Conservation (phyloP, 1,140 invertebrate species). For the Bombyx mandarina region DNA sequence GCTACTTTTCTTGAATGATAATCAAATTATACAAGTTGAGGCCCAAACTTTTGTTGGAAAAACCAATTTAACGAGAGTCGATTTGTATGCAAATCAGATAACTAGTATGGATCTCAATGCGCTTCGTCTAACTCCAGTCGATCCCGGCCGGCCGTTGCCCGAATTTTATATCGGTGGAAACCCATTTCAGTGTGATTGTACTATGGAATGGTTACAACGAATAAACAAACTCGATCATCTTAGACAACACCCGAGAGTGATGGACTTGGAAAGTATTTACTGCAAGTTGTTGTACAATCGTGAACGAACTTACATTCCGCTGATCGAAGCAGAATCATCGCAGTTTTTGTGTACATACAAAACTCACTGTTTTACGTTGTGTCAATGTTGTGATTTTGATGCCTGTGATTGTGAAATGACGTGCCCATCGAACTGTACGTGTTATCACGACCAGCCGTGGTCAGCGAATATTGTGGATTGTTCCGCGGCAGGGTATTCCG, state of each 20-base stretch:
- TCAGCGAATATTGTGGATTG: conserved; percentile 94
- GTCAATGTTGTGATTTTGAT: conserved; percentile 95
- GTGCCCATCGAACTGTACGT: conserved; percentile 93
- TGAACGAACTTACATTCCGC: conserved; percentile 83
- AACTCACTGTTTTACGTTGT: conserved; percentile 92
- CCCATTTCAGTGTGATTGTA: conserved; percentile 89
- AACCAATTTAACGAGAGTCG: conserved; percentile 84
- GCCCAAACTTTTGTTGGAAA: conserved; percentile 88
- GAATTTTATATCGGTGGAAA: conserved; percentile 91
- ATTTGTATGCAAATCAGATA: conserved; percentile 89
- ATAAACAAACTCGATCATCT: conserved; percentile 82
- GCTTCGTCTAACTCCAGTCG: conserved; percentile 79
- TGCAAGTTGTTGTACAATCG: conserved; percentile 91
- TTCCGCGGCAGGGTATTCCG: conserved; percentile 82
- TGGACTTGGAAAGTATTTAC: conserved; percentile 92
- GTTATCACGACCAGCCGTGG: conserved; percentile 95
- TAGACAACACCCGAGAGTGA: conserved; percentile 88
- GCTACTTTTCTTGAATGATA: conserved; percentile 86
- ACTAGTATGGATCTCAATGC: conserved; percentile 86
- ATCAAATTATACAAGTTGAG: conserved; percentile 83
- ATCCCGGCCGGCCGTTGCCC: conserved; percentile 77
- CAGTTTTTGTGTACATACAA: conserved; percentile 94
- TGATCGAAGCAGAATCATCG: conserved; percentile 86
- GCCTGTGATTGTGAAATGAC: conserved; percentile 97
- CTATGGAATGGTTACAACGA: conserved; percentile 89